Evolutionary conservation across 2,797 vertebrate genomes (phyloP).

Genomic region (Pipistrellus pygmaeus): DNA sequence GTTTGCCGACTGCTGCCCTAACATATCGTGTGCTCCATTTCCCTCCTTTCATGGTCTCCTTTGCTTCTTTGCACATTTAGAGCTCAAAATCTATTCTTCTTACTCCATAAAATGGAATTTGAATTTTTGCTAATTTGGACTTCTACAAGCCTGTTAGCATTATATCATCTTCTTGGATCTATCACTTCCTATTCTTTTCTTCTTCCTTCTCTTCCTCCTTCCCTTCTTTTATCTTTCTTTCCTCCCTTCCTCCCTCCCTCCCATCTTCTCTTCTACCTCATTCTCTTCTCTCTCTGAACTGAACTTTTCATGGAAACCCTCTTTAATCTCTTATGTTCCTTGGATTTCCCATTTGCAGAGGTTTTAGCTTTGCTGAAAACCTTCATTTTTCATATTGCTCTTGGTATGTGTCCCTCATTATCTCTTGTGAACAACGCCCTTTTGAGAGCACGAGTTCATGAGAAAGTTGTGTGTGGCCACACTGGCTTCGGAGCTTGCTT

Average conservation of each 20-base stretch:
- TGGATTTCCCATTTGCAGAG: background rate
- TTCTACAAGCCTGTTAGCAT: background rate
- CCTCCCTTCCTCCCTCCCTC: fast-evolving
- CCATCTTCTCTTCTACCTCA: background rate
- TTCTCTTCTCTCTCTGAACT: background rate
- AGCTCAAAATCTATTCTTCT: background rate
- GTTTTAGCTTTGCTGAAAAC: background rate
- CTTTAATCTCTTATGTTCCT: background rate
- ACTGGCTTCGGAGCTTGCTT: background rate
- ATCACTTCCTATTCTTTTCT: background rate
- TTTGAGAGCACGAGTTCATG: background rate
- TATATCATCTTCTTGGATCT: background rate
- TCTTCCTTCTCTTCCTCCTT: background rate
- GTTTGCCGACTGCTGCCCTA: background rate
- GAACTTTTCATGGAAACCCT: background rate
- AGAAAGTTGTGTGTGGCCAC: slow-evolving; percentile 14
- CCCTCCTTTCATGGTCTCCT: background rate
- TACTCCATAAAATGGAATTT: background rate
- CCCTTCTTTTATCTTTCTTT: background rate
- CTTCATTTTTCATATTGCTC: background rate
- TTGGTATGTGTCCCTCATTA: background rate
- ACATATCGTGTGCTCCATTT: background rate
- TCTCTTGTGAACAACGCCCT: slow-evolving; percentile 14
- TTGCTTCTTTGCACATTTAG: background rate
- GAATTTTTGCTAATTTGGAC: background rate